Base-by-base conservation (phyloP, 2,797 vertebrate species). In the Betta splendens region DNA sequence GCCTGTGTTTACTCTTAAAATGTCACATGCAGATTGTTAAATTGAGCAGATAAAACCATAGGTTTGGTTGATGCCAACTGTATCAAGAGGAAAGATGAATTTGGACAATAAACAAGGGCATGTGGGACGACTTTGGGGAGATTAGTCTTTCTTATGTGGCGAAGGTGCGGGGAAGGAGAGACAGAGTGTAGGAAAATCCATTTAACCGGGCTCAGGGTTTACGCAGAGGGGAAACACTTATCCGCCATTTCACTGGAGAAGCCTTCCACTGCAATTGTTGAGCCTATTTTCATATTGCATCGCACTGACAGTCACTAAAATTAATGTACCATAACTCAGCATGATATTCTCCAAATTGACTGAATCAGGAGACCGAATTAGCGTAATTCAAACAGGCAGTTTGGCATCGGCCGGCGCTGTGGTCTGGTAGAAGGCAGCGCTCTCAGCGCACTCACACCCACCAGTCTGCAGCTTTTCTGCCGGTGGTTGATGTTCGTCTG, bases 31-130 rank as follows among this genome's bases (percentile, higher is more conserved):
- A 73, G 43, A 75, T 72, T 64, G 59, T 54, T 83, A 49, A 80
- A 80, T 73, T 72, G 66, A 85, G 81, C 69, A 87, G 87, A 84
- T 72, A 76, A 77, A 73, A 44, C 50, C 37, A 18, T 1, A 42
- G 61, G 85, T 74, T 69, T 17, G 58, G 44, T 72, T 50, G 63
- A 55, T 84, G 79, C 64, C 64, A 80, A 85, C 69, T 59, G 67
- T 76, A 82, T 83, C 43, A 80, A 72, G 79, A 77, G 33, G 64
- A 58, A 47, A 75, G 72, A 79, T 79, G 76, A 76, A 80, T 85
- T 76, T 80, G 57, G 53, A 79, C 64, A 72, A 71, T 68, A 80
- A 87, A 84, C 72, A 77, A 44, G 23, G 58, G 46, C 85, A 87
- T 85, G 78, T 86, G 86, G 85, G 65, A 71, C 66, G 42, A 80